A percentile compares a stretch with the other conserved stretches of the same genome.
phyloP scores from a whole-genome alignment of 2,797 vertebrate genomes.

The Sorex maritimensis region DNA sequence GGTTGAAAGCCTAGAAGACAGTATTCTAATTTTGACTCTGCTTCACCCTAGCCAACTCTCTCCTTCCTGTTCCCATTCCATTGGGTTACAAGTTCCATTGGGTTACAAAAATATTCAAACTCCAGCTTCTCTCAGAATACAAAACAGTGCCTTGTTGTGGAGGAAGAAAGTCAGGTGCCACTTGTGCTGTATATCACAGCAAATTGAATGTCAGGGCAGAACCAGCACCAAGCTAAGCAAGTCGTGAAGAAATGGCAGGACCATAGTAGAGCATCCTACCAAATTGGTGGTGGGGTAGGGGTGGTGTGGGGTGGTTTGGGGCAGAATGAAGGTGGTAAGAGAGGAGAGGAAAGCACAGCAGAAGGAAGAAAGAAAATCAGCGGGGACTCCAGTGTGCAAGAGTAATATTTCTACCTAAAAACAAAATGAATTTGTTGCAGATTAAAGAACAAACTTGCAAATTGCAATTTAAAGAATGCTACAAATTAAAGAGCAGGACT shows the following conservation, averaged over 20 bases:
- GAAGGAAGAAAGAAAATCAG: background rate
- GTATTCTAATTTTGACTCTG: background rate
- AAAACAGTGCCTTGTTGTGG: background rate
- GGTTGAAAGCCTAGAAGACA: background rate
- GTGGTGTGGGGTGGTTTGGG: background rate
- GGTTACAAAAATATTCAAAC: constrained; percentile 44
- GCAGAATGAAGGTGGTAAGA: background rate
- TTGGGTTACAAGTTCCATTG: background rate
- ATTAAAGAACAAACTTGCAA: too few species aligned
- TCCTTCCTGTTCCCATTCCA: background rate
- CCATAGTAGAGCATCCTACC: background rate
- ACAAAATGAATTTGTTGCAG: background rate
- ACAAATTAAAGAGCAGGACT: background rate
- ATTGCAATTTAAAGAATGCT: too few species aligned
- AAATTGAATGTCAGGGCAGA: constrained; percentile 50
- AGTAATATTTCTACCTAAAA: background rate
- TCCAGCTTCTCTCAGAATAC: constrained; percentile 53
- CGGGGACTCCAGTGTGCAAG: accelerated
- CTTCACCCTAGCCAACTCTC: background rate
- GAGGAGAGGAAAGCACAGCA: too few species aligned
- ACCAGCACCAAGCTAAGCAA: constrained; percentile 10
- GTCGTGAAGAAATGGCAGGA: background rate
- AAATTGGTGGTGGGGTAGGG: background rate
- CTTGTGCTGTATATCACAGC: background rate
- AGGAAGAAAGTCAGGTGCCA: constrained; percentile 29